Conservation (phyloP, 2,113 vertebrate species). For the Dascyllus trimaculatus region DNA sequence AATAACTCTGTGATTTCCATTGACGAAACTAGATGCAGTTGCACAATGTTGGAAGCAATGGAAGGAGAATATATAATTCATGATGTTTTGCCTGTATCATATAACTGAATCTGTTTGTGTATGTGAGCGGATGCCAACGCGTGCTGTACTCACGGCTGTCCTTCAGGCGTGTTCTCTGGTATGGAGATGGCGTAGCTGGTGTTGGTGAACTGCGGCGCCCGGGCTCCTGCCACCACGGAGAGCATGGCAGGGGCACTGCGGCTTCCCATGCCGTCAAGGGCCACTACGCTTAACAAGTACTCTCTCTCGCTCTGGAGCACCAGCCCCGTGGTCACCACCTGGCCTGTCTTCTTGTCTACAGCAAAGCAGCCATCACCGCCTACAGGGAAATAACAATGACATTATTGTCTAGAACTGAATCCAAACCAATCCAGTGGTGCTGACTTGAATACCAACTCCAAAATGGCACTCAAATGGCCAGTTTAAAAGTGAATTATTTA, state of each 20-base stretch:
- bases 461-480: neutral
- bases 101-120: neutral
- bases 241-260: constrained; percentile 86
- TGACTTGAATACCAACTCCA: constrained; percentile 44
- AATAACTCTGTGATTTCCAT: neutral
- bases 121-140: neutral
- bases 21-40: neutral
- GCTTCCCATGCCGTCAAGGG: constrained; percentile 87
- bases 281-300: constrained; percentile 88
- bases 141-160: constrained; percentile 86
- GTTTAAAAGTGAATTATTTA: constrained; percentile 6
- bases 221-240: constrained; percentile 86
- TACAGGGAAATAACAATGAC: constrained; percentile 60
- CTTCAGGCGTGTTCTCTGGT: constrained; percentile 86
- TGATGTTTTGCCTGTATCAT: neutral
- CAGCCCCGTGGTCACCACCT: constrained; percentile 88
- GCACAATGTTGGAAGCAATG: neutral
- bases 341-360: constrained; percentile 89
- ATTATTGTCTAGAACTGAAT: constrained; percentile 39
- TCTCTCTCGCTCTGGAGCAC: constrained; percentile 86
- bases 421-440: constrained; percentile 14
- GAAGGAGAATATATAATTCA: neutral
- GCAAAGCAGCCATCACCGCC: constrained; percentile 90
- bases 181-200: constrained; percentile 84
- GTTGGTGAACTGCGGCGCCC: constrained; percentile 90